Evolutionary conservation across 2,113 vertebrate genomes (phyloP), one percentile per base, ranked within the genome.

Genomic region (Meleagris gallopavo): DNA sequence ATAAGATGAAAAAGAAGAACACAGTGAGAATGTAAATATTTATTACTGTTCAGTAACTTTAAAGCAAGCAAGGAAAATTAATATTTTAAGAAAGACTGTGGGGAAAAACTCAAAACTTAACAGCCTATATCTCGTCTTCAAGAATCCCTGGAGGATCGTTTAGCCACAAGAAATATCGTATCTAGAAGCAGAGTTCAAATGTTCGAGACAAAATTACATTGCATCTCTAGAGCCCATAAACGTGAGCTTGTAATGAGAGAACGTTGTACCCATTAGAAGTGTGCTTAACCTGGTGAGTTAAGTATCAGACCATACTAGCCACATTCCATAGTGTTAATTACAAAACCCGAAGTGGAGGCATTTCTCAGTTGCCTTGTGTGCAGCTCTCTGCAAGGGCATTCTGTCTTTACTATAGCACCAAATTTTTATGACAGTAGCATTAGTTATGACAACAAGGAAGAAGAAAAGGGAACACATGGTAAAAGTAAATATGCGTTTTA

Each of bases 1-100:
- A 96, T 58, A 92, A 91, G 34, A 87, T 95, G 48, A 93, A 76
- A 70, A 95, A 88, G 87, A 69, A 88, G 77, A 93, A 89, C 54
- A 88, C 30, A 78, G 72, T 95, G 24, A 95, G 52, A 89, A 94
- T 4, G 55, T 58, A 73, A 94, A 81, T 60, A 89, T 82, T 93
- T 73, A 93, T 73, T 79, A 71, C 18, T 65, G 88, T 67, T 62
- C 36, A 86, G 79, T 77, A 76, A 43, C 90, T 91, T 89, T 80
- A 89, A 52, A 80, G 38, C 45, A 79, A 64, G 60, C 76, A 81
- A 89, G 14, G 10, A 88, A 89, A 86, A 72, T 11, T 7, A 64
- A 2, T 82, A 86, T 83, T 88, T 94, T 78, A 85, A 71, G 50
- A 77, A 90, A 76, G 36, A 64, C 22, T n/a, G 81, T 54, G 5